Evolutionary conservation across 2,888 invertebrate genomes (phyloP).

Genomic region (Ecdyonurus torrentis): DNA sequence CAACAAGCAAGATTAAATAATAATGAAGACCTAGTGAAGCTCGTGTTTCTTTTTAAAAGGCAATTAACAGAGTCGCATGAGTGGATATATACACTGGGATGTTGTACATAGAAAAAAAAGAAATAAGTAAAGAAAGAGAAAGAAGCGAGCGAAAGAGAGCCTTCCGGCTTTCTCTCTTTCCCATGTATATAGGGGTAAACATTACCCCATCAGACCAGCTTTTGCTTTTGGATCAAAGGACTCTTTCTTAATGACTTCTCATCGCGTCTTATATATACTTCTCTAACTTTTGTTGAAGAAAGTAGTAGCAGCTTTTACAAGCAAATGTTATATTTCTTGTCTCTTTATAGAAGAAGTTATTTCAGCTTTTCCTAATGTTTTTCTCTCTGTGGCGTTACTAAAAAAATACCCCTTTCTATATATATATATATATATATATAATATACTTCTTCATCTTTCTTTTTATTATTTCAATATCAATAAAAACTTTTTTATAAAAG

Average conservation of each 20-base stretch:
- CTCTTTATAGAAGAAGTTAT: neutral
- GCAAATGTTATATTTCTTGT: neutral
- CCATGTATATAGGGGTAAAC: too few species aligned
- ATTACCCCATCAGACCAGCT: neutral
- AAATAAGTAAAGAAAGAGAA: neutral
- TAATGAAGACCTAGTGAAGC: neutral
- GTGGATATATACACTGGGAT: neutral
- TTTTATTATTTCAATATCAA: too few species aligned
- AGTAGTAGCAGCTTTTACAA: too few species aligned
- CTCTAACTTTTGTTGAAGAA: neutral
- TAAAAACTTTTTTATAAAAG: too few species aligned
- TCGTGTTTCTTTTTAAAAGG: neutral
- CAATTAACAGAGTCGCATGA: slow-evolving; percentile 1
- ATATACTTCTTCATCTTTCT: too few species aligned
- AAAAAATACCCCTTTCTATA: too few species aligned
- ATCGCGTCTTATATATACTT: slow-evolving; percentile 1
- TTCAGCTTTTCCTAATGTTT: neutral
- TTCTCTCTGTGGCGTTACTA: neutral
- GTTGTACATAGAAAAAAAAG: neutral
- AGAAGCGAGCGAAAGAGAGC: neutral
- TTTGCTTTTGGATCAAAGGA: neutral
- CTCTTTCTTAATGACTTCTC: slow-evolving; percentile 1
- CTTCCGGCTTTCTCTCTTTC: too few species aligned
- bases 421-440: too few species aligned
- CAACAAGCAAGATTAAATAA: neutral